A percentile compares a stretch with the other conserved stretches of the same genome.
Evolutionary conservation across 2,888 invertebrate species (phyloP).

Genomic region (Ganaspis brasiliensis): DNA sequence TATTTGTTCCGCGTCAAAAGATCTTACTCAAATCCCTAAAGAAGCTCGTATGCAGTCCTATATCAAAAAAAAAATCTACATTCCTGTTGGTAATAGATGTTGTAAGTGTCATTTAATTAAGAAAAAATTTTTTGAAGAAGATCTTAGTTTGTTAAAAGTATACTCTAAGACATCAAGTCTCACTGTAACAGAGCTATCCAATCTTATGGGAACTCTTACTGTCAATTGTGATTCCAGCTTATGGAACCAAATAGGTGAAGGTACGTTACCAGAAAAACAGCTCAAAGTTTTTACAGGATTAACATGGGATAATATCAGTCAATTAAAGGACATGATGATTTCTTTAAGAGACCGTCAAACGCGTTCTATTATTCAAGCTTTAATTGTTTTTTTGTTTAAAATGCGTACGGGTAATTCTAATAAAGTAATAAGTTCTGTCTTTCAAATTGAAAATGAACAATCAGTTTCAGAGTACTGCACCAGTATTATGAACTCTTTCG

Average conservation of each 20-base stretch:
- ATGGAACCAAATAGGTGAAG: conserved; percentile 4
- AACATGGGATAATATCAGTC: conserved; percentile 48
- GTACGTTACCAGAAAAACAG: background rate
- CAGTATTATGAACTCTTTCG: conserved; percentile 59
- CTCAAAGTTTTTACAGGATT: conserved; percentile 50
- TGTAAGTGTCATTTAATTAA: conserved; percentile 46
- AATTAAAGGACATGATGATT: conserved; percentile 47
- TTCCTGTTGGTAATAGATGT: conserved; percentile 48
- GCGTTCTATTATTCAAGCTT: conserved; percentile 48
- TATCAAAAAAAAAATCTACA: conserved; percentile 37
- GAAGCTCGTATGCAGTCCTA: conserved; percentile 46
- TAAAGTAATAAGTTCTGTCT: conserved; percentile 51
- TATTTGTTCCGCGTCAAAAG: conserved; percentile 6
- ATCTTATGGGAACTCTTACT: conserved; percentile 19
- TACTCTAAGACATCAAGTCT: conserved; percentile 37
- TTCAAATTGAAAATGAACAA: conserved; percentile 54
- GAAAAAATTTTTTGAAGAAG: conserved; percentile 43
- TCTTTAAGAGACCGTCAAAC: conserved; percentile 48
- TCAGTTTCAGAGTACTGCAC: conserved; percentile 57
- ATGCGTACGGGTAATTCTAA: conserved; percentile 57
- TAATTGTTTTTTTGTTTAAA: conserved; percentile 58
- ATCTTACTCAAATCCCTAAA: conserved; percentile 41
- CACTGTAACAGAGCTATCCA: conserved; percentile 12
- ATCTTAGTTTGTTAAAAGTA: conserved; percentile 35
- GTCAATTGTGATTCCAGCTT: background rate